phyloP scores from a whole-genome alignment of 2,113 vertebrate genomes.

The Acinonyx jubatus region DNA sequence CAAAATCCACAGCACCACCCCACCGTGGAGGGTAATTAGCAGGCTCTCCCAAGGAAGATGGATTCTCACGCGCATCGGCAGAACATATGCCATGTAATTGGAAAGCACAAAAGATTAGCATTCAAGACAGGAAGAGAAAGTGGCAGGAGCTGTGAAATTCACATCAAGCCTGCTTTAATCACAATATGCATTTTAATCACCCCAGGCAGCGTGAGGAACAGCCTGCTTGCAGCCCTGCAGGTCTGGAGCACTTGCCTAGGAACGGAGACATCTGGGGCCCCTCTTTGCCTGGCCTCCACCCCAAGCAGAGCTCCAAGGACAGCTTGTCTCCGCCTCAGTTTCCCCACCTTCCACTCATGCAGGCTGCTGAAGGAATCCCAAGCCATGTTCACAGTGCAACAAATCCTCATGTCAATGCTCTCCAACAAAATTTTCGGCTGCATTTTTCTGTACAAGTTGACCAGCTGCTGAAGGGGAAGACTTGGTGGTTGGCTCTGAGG shows the following conservation, averaged over 20 bases:
- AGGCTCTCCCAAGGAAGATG: background rate
- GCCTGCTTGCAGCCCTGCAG: background rate
- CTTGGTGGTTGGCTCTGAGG: background rate
- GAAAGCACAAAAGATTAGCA: background rate
- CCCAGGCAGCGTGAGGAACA: background rate
- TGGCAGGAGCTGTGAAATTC: background rate
- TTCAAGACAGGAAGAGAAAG: background rate
- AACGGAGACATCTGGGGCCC: background rate
- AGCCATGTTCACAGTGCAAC: background rate
- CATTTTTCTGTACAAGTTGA: background rate
- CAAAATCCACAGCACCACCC: background rate
- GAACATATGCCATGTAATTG: background rate
- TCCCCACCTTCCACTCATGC: background rate
- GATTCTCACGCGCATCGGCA: background rate
- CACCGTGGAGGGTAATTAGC: background rate
- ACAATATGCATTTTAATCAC: background rate
- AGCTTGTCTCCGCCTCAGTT: background rate
- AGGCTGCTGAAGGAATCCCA: background rate
- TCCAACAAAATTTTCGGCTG: background rate
- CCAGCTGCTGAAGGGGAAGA: background rate
- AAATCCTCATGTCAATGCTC: rapidly evolving
- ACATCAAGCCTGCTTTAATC: background rate
- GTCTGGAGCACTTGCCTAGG: background rate
- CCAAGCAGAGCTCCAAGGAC: background rate
- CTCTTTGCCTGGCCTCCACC: background rate